These are phyloP conservation scores for Macrophya annulata DNA, from an alignment of 2,888 invertebrate species.

Conservation along the genomic window DNA sequence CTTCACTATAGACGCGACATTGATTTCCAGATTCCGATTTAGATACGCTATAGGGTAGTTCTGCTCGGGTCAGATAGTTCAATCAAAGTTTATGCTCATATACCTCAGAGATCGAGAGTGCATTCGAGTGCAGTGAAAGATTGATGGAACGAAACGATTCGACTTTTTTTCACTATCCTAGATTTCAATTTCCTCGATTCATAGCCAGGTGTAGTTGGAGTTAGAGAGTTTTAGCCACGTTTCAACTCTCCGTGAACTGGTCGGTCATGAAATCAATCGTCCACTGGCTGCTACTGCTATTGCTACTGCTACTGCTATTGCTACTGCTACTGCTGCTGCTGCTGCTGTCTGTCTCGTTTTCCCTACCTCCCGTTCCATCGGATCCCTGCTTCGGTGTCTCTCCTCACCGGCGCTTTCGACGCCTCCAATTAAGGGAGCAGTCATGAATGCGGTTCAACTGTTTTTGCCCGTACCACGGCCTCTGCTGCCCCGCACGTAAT, in stretches of 20 bases:
- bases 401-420: constrained; percentile 45
- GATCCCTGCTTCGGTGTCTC: constrained; percentile 35
- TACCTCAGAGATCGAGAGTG: constrained; percentile 9
- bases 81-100: constrained; percentile 30
- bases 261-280: constrained; percentile 36
- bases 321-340: neutral
- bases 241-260: neutral
- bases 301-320: neutral
- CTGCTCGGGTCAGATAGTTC: constrained; percentile 23
- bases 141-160: neutral
- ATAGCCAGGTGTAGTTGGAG: constrained; percentile 4
- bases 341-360: constrained; percentile 55
- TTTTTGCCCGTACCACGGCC: constrained; percentile 60
- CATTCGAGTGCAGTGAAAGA: constrained; percentile 16
- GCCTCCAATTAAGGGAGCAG: constrained; percentile 54
- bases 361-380: constrained; percentile 22
- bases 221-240: neutral
- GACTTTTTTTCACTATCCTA: constrained; percentile 1
- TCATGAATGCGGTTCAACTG: constrained; percentile 53
- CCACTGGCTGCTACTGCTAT: neutral
- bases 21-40: constrained; percentile 37
- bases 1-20: neutral
- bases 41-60: constrained; percentile 3
- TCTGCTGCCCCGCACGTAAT: constrained; percentile 71
- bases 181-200: constrained; percentile 9